Base-by-base conservation (phyloP, 35 echinoderm and acorn worm species). In the Stichopus chloronotus region DNA sequence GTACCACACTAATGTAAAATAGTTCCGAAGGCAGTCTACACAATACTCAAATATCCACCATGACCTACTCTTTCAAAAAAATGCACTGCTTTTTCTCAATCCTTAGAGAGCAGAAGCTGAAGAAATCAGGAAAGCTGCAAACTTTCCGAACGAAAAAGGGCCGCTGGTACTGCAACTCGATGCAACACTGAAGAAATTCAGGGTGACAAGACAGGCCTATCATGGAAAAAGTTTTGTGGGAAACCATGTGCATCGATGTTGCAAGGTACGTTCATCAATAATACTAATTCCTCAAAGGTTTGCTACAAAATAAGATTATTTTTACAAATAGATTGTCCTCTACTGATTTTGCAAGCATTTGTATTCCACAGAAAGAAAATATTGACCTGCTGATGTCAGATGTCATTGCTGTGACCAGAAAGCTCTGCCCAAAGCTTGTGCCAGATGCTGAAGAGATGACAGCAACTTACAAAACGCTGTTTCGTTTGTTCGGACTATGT, bases 141-240 rank as follows among this genome's bases (percentile, higher is more conserved):
- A 53, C 55, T 84, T 84, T 53, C 19, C 81, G 5, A 84, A 84
- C 1, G 88, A 91, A 72, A 72, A 65, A 14, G 88, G 88, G 4
- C 69, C 52, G 4, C 0, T 91, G 25, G 69, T 74, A 24, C n/a
- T 52, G 69, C 60, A 65, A 19, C 9, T 91, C 10, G 88, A 91
- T 91, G 68, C 25, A 17, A 55, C 60, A 6, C 72, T 91, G 52
- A 65, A 91, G 63, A 91, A 22, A 6, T 76, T 91, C 20, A 30
- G 8, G 60, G 88, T 91, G 25, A 69, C 57, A 43, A 90, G 58
- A 43, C 87, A 90, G 5, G 87, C 87, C 3, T 90, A 90, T 25
- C 87, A 90, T 11, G 55, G 1, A 81, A 43, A 43, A 43, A 43
- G 30, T 0, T 43, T 43, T 43, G 30, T 43, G 30, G 30, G 30